A percentile compares a stretch with the other conserved stretches of the same genome.
Evolutionary conservation across 2,113 vertebrate genomes (phyloP).

Genomic region (Poeciliopsis prolifica): DNA sequence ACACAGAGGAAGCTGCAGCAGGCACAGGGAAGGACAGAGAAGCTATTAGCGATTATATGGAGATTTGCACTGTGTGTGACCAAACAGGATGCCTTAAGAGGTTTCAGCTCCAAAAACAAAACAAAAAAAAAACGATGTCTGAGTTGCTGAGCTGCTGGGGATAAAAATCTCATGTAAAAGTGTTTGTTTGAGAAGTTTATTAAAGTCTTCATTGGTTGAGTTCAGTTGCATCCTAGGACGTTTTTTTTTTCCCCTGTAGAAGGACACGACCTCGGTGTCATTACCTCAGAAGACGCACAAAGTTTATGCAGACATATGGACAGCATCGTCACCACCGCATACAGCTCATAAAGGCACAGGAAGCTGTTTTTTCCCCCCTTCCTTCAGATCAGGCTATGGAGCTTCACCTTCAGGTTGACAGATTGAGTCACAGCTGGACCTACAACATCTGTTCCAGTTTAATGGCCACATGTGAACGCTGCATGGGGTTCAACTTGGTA

Average conservation of each 20-base stretch:
- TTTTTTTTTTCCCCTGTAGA: constrained; percentile 64
- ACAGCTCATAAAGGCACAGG: not conserved
- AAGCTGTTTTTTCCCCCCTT: constrained; percentile 1
- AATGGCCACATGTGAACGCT: constrained; percentile 75
- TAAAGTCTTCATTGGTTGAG: constrained; percentile 32
- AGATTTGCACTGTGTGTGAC: constrained; percentile 47
- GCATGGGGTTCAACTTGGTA: constrained; percentile 47
- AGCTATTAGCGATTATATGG: constrained; percentile 66
- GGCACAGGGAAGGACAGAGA: constrained; percentile 46
- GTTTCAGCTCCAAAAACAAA: constrained; percentile 29
- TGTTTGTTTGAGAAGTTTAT: constrained; percentile 29
- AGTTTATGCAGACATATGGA: constrained; percentile 2
- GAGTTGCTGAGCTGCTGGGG: constrained; percentile 24
- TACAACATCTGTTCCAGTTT: constrained; percentile 79
- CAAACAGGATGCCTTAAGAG: constrained; percentile 32
- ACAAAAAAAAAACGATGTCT: constrained; percentile 11
- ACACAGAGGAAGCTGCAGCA: constrained; percentile 44
- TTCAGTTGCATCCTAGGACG: constrained; percentile 60
- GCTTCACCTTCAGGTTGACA: constrained; percentile 46
- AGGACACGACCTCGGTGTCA: constrained; percentile 64
- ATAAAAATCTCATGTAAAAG: constrained; percentile 26
- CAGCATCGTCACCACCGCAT: not conserved
- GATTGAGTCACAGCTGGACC: constrained; percentile 71
- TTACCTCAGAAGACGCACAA: constrained; percentile 47
- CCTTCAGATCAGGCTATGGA: not conserved